Evolutionary conservation across 2,113 vertebrate genomes (phyloP), one percentile per base, ranked within the genome.

Genomic region (Butorides virescens): DNA sequence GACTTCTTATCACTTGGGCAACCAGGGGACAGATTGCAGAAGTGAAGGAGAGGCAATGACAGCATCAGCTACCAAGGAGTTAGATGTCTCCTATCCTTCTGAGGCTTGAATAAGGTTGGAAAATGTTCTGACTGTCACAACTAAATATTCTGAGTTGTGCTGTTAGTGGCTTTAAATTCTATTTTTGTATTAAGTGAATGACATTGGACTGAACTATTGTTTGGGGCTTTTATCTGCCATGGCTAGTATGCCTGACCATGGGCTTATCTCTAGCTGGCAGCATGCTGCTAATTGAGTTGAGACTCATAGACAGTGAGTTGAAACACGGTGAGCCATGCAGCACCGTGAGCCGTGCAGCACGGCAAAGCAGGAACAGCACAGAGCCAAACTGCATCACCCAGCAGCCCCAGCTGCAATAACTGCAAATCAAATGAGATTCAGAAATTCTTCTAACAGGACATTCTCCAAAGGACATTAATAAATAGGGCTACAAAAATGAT

Each of bases 261-360:
- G 85, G 27, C 83, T 97, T 95, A 92, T 94, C 86, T 91, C 76
- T 65, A 73, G 47, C 88, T 82, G 91, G 65, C 91, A 92, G 92
- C 44, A 42, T 26, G 23, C 47, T 78, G 58, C 52, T 96, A 67
- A 91, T 62, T 75, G 94, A 90, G 81, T 37, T 79, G 66, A 72
- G 77, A 61, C 39, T 71, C 68, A 20, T 0, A 55, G 68, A 27
- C 55, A 26, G 15, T 0, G 42, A 42, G 39, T 42, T 42, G 5
- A 76, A 85, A 72, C 53, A 62, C 0, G 0, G 63, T 76, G 76
- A 86, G 39, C 55, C 65, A 55, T n/a, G n/a, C n/a, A n/a, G n/a
- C 56, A 62, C 0, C 0, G 65, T 76, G 76, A 86, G 39, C 55
- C 61, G 47, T 3, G 52, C 17, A 62, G 78, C 10, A 62, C 72